phyloP scores from a whole-genome alignment of 2,113 vertebrate species.

The Pundamilia nyererei region DNA sequence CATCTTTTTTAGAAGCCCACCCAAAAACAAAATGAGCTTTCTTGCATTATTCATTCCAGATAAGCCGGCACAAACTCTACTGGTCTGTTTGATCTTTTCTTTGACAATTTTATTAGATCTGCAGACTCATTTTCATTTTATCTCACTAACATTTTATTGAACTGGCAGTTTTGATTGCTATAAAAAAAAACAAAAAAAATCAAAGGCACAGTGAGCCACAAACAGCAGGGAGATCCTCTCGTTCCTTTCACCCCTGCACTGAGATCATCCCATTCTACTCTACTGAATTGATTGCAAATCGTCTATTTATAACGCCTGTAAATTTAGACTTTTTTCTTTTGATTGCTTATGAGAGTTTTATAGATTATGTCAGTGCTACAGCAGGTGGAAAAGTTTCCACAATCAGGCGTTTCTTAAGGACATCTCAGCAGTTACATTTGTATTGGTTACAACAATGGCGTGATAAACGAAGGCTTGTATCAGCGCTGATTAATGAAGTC shows the following conservation, averaged over 20 bases:
- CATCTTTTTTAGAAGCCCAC: background rate
- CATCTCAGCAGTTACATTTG: slow-evolving; percentile 24
- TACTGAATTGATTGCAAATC: slow-evolving; percentile 6
- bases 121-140: slow-evolving; percentile 26
- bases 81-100: background rate
- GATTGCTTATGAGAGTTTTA: background rate
- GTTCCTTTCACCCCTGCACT: background rate
- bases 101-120: slow-evolving; percentile 11
- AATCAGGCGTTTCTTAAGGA: slow-evolving; percentile 42
- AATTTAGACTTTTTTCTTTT: background rate
- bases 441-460: slow-evolving; percentile 41
- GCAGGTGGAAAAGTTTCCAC: slow-evolving; percentile 11
- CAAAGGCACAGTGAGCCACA: slow-evolving; percentile 1
- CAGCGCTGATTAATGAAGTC: slow-evolving; percentile 61
- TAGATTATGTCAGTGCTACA: background rate
- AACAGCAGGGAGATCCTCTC: background rate
- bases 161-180: background rate
- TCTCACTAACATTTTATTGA: slow-evolving; percentile 29
- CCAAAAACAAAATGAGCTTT: background rate
- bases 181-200: background rate
- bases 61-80: background rate
- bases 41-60: background rate
- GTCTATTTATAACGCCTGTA: background rate
- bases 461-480: slow-evolving; percentile 49
- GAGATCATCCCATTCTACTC: background rate